phyloP scores from a whole-genome alignment of 2,888 invertebrate species.

The Drosophila atroscutellata region DNA sequence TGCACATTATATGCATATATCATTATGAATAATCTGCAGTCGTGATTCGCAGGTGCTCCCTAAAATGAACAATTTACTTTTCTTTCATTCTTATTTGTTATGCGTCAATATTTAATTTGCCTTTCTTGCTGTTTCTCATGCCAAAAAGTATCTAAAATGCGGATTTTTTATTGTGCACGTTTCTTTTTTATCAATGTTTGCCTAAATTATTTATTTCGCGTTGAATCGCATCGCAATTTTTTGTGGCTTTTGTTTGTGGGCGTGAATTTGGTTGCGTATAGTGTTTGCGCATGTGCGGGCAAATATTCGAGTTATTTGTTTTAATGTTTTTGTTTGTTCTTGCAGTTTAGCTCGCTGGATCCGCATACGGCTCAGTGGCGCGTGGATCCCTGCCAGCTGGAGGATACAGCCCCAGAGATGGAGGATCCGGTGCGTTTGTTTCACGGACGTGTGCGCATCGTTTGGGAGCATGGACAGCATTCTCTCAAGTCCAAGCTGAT shows the following conservation, averaged over 20 bases:
- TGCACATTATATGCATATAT: conserved; percentile 25
- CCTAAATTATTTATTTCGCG: conserved; percentile 68
- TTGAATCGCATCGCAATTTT: conserved; percentile 8
- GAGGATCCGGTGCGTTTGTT: conserved; percentile 87
- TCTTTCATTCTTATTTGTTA: conserved; percentile 32
- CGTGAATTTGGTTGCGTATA: conserved; percentile 52
- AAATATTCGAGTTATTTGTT: conserved; percentile 32
- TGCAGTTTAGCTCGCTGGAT: conserved; percentile 83
- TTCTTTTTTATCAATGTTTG: conserved; percentile 44
- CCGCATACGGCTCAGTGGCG: conserved; percentile 86
- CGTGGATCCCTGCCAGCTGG: conserved; percentile 86
- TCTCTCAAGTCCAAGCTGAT: conserved; percentile 82
- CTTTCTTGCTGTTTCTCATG: conserved; percentile 41
- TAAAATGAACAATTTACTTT: conserved; percentile 35
- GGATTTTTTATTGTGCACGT: conserved; percentile 56
- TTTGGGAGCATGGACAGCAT: conserved; percentile 85
- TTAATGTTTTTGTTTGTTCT: conserved; percentile 6
- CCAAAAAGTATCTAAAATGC: conserved; percentile 33
- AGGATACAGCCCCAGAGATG: conserved; percentile 85
- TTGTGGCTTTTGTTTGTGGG: conserved; percentile 38
- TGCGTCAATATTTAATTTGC: conserved; percentile 64
- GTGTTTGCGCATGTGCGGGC: conserved; percentile 50
- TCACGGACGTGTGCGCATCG: conserved; percentile 86
- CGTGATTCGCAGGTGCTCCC: conserved; percentile 31
- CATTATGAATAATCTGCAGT: conserved; percentile 19